phyloP scores from a whole-genome alignment of 2,113 vertebrate genomes.

The Muscicapa adusta region DNA sequence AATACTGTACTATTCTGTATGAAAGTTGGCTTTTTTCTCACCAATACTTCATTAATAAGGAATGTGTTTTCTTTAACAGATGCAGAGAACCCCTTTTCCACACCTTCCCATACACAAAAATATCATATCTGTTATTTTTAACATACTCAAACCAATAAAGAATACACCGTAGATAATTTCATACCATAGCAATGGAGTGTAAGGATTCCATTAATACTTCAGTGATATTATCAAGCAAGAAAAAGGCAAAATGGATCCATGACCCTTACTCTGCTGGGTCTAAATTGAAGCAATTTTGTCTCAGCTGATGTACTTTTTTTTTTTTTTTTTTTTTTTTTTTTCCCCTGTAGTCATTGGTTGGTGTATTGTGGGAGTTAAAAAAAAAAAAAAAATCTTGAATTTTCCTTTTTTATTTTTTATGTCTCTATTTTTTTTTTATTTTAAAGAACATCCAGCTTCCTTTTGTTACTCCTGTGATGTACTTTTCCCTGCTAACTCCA shows the following conservation, averaged over 20 bases:
- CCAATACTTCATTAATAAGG: not conserved
- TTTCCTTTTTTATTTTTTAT: conserved; percentile 21
- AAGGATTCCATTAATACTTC: conserved; percentile 70
- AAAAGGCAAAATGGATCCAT: conserved; percentile 62
- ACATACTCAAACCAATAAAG: conserved; percentile 18
- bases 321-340: not conserved
- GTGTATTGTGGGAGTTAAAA: not conserved
- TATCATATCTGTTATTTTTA: not conserved
- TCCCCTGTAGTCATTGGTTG: not conserved
- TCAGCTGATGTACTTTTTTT: not conserved
- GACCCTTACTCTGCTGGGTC: conserved; percentile 36
- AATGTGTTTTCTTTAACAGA: not conserved
- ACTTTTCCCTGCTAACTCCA: conserved; percentile 1
- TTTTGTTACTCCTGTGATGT: conserved; percentile 29
- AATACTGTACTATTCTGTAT: not conserved
- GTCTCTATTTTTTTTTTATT: not conserved
- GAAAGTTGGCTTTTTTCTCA: not conserved
- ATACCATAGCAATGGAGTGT: conserved; percentile 41
- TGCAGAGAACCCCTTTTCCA: not conserved
- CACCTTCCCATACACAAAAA: not conserved
- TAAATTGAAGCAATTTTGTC: conserved; percentile 63
- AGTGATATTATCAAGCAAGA: conserved; percentile 67
- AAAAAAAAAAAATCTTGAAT: not conserved
- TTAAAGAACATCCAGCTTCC: not conserved
- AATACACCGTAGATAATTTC: conserved; percentile 50